phyloP scores from a whole-genome alignment of 2,113 vertebrate genomes.

The Nicator chloris region DNA sequence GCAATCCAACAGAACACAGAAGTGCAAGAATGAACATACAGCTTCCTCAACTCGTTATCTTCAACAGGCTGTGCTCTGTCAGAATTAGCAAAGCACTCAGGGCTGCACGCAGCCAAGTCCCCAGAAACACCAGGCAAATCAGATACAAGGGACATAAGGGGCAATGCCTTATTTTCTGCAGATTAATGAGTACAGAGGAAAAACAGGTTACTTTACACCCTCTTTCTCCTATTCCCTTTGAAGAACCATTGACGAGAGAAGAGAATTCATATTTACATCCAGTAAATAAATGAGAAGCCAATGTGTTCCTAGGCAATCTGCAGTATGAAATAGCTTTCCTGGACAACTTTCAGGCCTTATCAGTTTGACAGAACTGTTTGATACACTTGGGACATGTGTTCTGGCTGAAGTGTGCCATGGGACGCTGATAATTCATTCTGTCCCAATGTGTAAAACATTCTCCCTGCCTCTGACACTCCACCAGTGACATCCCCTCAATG shows the following conservation, averaged over 20 bases:
- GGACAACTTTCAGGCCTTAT: slow-evolving; percentile 22
- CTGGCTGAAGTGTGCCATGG: not conserved
- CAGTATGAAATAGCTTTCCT: not conserved
- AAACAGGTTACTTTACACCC: not conserved
- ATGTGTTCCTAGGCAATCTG: not conserved
- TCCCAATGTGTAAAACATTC: not conserved
- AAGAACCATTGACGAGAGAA: not conserved
- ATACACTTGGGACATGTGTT: slow-evolving; percentile 1
- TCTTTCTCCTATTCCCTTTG: not conserved
- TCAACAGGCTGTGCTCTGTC: not conserved
- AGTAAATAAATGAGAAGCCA: not conserved
- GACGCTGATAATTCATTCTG: not conserved
- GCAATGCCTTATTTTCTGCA: not conserved
- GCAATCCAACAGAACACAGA: not conserved
- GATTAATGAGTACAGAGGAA: not conserved
- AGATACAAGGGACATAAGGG: not conserved
- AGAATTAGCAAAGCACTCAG: slow-evolving; percentile 1
- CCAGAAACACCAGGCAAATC: not conserved
- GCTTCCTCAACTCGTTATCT: not conserved
- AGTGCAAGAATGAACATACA: not conserved
- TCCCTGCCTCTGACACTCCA: slow-evolving; percentile 7
- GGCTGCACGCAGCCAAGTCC: not conserved
- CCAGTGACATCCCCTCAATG: not conserved
- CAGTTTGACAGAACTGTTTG: not conserved
- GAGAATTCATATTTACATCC: not conserved